Percentiles rank a stretch among this genome's conserved stretches.
phyloP scores from a whole-genome alignment of 2,113 vertebrate genomes.

The Tapirus terrestris region DNA sequence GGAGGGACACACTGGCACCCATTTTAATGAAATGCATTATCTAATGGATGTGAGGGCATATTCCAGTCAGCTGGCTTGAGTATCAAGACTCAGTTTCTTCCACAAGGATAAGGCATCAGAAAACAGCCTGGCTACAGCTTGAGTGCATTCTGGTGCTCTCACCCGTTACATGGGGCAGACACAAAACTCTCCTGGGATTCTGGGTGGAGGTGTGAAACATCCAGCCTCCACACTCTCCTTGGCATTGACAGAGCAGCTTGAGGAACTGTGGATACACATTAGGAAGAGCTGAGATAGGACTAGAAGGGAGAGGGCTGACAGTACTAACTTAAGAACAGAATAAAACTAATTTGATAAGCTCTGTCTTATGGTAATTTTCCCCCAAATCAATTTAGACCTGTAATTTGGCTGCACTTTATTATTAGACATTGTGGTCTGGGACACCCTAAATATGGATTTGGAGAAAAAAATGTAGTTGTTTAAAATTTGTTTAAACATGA shows the following conservation, averaged over 20 bases:
- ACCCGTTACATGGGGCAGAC: no score
- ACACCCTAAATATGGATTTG: background rate
- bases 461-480: background rate
- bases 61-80: background rate
- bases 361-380: background rate
- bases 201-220: background rate
- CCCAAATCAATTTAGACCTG: background rate
- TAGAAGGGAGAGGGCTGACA: background rate
- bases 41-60: background rate
- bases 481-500: constrained; percentile 27
- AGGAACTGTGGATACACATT: background rate
- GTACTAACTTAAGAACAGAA: background rate
- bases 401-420: background rate
- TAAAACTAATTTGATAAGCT: background rate
- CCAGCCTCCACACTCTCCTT: background rate
- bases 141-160: background rate
- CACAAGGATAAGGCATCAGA: background rate
- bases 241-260: background rate
- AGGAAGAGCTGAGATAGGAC: background rate
- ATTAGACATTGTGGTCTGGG: background rate
- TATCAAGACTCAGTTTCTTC: background rate
- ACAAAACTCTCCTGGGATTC: background rate
- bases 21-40: background rate
- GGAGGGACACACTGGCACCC: background rate
- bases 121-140: background rate